Percentiles rank a stretch among this genome's conserved stretches.
phyloP scores from a whole-genome alignment of 2,888 invertebrate species.

The Plagodis dolabraria region DNA sequence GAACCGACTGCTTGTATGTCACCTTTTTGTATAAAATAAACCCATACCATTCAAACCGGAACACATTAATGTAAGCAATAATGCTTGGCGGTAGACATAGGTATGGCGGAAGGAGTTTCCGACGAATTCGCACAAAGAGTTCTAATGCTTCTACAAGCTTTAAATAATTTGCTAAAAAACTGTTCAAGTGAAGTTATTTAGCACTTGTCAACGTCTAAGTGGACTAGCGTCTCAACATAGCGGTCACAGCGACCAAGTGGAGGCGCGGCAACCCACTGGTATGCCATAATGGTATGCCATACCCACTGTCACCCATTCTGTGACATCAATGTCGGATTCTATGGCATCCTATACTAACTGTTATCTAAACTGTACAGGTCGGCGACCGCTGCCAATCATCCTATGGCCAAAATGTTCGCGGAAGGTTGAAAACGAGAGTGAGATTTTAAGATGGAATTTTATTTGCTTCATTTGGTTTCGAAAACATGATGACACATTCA shows the following conservation, averaged over 20 bases:
- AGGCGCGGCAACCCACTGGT: constrained; percentile 4
- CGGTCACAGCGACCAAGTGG: constrained; percentile 5
- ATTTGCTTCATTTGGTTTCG: background rate
- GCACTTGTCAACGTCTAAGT: background rate
- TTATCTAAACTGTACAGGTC: constrained; percentile 5
- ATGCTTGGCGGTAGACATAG: too few species aligned
- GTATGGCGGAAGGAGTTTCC: too few species aligned
- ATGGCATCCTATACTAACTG: constrained; percentile 1
- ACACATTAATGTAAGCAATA: too few species aligned
- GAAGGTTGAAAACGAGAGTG: constrained; percentile 24
- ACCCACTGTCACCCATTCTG: constrained; percentile 4
- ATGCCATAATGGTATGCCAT: constrained; percentile 17
- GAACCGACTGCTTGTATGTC: too few species aligned
- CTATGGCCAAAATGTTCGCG: constrained; percentile 14
- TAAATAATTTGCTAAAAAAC: background rate
- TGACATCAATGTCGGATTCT: constrained; percentile 5
- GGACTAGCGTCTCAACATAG: constrained; percentile 7
- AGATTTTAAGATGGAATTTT: constrained; percentile 8
- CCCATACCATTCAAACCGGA: too few species aligned
- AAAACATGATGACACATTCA: too few species aligned
- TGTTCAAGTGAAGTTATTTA: too few species aligned
- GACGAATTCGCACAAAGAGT: too few species aligned
- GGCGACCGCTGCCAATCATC: constrained; percentile 10
- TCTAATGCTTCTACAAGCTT: background rate
- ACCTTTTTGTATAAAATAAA: too few species aligned